Percentiles rank a stretch among this genome's conserved stretches.
Evolutionary conservation across 2,113 vertebrate genomes (phyloP).

Genomic region (Antechinus stuartii): DNA sequence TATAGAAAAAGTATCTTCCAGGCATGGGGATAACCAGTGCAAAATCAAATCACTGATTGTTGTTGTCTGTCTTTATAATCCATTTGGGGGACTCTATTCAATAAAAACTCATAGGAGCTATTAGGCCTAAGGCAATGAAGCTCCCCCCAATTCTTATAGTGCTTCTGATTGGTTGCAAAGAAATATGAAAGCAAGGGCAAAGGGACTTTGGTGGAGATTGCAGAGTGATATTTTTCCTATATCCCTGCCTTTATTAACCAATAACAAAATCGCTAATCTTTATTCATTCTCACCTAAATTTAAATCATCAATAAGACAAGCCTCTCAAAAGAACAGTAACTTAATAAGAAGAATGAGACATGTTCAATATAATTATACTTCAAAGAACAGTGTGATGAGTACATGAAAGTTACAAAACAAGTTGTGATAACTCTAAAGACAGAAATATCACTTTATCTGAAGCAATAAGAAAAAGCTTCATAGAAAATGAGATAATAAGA

Average conservation of each 20-base stretch:
- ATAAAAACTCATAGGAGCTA: neutral
- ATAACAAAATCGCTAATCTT: neutral
- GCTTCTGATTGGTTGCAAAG: neutral
- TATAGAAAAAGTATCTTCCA: neutral
- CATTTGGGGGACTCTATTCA: neutral
- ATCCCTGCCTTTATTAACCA: neutral
- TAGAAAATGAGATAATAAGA: neutral
- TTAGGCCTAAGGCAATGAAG: neutral
- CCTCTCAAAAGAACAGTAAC: neutral
- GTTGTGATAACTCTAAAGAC: neutral
- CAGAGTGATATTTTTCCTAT: neutral
- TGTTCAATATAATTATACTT: neutral
- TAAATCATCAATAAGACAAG: neutral
- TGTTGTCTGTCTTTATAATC: neutral
- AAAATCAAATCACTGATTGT: neutral
- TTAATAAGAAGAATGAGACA: neutral
- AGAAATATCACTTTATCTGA: neutral
- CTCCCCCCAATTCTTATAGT: neutral
- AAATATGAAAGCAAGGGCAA: neutral
- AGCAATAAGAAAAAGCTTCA: neutral
- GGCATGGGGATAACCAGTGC: neutral
- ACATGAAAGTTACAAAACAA: neutral
- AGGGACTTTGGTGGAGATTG: neutral
- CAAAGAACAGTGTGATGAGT: neutral
- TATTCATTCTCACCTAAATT: neutral